These are phyloP conservation scores for Tipula unca DNA, from an alignment of 2,888 invertebrate species.

Conservation along the genomic window DNA sequence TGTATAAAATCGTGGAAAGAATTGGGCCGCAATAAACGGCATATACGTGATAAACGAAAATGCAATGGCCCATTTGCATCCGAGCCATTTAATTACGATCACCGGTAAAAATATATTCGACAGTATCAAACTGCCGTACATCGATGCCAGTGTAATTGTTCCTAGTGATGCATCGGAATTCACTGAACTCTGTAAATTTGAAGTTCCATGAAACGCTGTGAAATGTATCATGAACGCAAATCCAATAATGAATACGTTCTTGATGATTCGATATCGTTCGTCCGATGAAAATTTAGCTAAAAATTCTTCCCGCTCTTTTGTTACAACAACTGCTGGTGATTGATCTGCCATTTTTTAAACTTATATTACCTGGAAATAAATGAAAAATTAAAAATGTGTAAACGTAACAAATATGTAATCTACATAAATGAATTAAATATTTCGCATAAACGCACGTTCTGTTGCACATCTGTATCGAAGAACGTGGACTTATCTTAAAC, in stretches of 20 bases:
- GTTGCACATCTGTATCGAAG: too few species aligned
- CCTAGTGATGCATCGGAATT: conserved; percentile 77
- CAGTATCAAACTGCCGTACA: conserved; percentile 79
- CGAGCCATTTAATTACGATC: conserved; percentile 77
- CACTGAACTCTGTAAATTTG: conserved; percentile 76
- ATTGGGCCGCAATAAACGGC: conserved; percentile 85
- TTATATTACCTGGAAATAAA: neutral
- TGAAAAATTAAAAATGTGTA: neutral
- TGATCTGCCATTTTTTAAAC: neutral
- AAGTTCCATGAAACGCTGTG: conserved; percentile 82
- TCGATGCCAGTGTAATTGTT: conserved; percentile 71
- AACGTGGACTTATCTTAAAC: too few species aligned
- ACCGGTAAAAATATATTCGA: conserved; percentile 86
- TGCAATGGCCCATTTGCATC: conserved; percentile 85
- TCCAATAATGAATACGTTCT: conserved; percentile 76
- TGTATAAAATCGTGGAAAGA: conserved; percentile 77
- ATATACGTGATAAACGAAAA: conserved; percentile 81
- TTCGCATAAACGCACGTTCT: too few species aligned
- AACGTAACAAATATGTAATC: too few species aligned
- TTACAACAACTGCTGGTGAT: neutral
- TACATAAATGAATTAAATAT: too few species aligned
- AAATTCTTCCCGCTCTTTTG: neutral
- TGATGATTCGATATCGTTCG: conserved; percentile 51
- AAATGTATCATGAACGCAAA: conserved; percentile 87
- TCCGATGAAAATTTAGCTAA: neutral